These are phyloP conservation scores for Brachyptera putata DNA, from an alignment of 2,888 invertebrate genomes.

Conservation along the genomic window DNA sequence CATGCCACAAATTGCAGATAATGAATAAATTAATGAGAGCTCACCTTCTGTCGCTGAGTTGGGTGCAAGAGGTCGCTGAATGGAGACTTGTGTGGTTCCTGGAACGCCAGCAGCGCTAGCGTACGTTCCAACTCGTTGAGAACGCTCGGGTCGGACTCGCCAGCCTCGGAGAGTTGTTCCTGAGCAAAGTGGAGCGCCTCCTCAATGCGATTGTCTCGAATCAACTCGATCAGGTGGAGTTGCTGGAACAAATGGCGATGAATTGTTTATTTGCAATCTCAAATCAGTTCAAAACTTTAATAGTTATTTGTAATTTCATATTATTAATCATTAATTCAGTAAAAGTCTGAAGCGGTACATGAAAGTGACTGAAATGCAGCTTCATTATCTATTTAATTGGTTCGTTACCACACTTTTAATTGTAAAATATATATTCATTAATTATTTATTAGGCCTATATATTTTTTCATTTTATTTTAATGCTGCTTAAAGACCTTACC, in stretches of 20 bases:
- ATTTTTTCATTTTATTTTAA: too few relatives aligned
- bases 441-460: too few relatives aligned
- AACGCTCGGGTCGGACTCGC: conserved; percentile 68
- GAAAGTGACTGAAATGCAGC: too few relatives aligned
- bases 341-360: too few relatives aligned
- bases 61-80: conserved; percentile 92
- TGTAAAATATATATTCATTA: too few relatives aligned
- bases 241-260: conserved; percentile 55
- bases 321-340: neutral
- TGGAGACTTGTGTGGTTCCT: conserved; percentile 90
- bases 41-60: conserved; percentile 88
- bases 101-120: conserved; percentile 91
- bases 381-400: too few relatives aligned
- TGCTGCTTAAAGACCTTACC: too few relatives aligned
- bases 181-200: conserved; percentile 88
- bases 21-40: too few relatives aligned
- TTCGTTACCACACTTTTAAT: too few relatives aligned
- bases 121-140: conserved; percentile 85
- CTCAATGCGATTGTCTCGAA: conserved; percentile 77
- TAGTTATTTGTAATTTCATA: neutral
- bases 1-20: too few relatives aligned
- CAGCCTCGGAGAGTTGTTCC: conserved; percentile 83
- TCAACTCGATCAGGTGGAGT: conserved; percentile 83
- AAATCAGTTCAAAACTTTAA: too few relatives aligned
- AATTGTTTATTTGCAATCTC: neutral